phyloP scores from a whole-genome alignment of 53 echinoderm and acorn worm species.

The Mesocentrotus franciscanus region DNA sequence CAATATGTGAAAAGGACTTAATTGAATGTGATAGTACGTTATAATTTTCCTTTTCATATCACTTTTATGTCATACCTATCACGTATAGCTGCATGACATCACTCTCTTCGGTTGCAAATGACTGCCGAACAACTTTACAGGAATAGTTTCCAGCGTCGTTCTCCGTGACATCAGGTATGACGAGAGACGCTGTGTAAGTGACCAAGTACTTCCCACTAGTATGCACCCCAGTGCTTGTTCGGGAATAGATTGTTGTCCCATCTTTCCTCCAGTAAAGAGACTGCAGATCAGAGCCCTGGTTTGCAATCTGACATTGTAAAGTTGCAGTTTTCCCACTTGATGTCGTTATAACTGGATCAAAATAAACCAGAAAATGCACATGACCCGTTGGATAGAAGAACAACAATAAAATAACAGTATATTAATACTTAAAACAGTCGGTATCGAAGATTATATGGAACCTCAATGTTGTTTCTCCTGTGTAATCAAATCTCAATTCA shows the following conservation, averaged over 20 bases:
- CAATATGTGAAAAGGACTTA: too few species aligned
- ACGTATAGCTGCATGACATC: background rate
- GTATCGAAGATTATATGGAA: too few species aligned
- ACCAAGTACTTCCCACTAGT: background rate
- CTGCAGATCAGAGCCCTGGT: background rate
- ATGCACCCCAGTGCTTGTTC: background rate
- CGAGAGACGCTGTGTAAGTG: background rate
- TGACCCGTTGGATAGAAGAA: background rate
- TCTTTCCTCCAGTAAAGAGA: background rate
- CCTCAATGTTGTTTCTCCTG: too few species aligned
- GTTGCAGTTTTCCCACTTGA: background rate
- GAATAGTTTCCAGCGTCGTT: background rate
- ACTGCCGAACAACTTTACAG: background rate
- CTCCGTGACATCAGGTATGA: background rate
- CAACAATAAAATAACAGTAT: too few species aligned
- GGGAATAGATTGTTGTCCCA: background rate
- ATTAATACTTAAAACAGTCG: too few species aligned
- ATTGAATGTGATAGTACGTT: too few species aligned
- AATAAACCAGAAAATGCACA: background rate
- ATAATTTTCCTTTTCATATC: too few species aligned
- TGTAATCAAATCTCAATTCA: too few species aligned
- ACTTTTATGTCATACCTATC: background rate
- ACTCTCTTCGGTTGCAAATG: background rate
- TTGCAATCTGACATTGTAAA: background rate
- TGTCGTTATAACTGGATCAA: background rate